phyloP scores from a whole-genome alignment of 2,797 vertebrate species.

The Lophotriccus pileatus region DNA sequence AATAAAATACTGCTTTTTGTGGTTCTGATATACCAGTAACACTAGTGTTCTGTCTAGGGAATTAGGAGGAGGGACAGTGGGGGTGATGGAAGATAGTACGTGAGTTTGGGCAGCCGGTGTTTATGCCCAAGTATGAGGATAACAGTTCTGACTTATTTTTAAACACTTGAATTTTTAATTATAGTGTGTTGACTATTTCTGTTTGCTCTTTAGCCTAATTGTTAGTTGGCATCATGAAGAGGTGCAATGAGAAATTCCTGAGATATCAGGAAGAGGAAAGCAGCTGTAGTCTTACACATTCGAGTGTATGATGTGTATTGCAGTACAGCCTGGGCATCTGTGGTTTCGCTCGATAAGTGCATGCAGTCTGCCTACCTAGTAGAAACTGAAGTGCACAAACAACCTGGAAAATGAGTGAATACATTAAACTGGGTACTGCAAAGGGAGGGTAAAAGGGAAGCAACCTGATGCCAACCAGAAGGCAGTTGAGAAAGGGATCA shows the following conservation, averaged over 20 bases:
- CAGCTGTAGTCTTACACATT: neutral
- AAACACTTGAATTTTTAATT: slow-evolving; percentile 32
- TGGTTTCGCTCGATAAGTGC: rapidly evolving
- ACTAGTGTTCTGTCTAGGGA: neutral
- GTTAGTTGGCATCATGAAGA: neutral
- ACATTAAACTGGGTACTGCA: neutral
- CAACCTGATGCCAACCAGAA: neutral
- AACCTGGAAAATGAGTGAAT: neutral
- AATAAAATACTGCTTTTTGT: neutral
- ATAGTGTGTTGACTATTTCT: neutral
- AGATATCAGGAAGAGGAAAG: neutral
- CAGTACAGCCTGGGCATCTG: neutral
- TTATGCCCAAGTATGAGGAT: neutral
- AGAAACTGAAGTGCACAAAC: neutral
- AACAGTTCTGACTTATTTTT: slow-evolving; percentile 30
- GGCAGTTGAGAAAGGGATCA: neutral
- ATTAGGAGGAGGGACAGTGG: neutral
- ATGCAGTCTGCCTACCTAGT: neutral
- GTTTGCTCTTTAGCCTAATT: slow-evolving; percentile 14
- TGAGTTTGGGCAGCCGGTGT: neutral
- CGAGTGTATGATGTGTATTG: neutral
- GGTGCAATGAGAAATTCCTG: neutral
- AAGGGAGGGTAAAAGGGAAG: neutral
- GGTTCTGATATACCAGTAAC: neutral
- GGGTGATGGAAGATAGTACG: neutral